Conservation (phyloP, 2,113 vertebrate species). For the Myiagra hebetior region DNA sequence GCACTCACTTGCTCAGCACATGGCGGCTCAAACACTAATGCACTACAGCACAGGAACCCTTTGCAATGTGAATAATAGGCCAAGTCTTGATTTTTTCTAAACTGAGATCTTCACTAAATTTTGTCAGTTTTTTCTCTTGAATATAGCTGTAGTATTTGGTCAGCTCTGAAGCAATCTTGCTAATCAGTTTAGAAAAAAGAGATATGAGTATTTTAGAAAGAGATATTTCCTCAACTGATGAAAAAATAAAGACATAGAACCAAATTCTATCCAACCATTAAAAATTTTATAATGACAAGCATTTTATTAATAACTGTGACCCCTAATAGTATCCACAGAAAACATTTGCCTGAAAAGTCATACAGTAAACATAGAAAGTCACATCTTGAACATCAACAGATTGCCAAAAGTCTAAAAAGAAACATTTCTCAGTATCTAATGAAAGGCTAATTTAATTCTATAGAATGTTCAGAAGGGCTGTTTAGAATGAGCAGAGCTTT, state of each 20-base stretch:
- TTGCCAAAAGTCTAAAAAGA: not conserved
- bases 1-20: not conserved
- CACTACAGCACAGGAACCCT: not conserved
- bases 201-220: not conserved
- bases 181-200: not conserved
- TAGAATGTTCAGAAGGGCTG: not conserved
- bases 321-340: not conserved
- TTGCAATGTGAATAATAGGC: not conserved
- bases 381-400: not conserved
- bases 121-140: not conserved
- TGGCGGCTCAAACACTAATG: not conserved
- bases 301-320: not conserved
- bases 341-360: not conserved
- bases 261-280: not conserved
- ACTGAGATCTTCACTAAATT: not conserved
- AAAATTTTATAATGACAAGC: not conserved
- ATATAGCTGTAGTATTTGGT: not conserved
- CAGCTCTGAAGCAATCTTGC: not conserved
- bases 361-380: not conserved
- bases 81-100: not conserved
- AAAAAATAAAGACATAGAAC: not conserved
- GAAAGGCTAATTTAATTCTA: not conserved
- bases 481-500: conserved; percentile 4
- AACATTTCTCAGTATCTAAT: not conserved
- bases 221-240: not conserved